Base-by-base conservation (phyloP, 2,888 invertebrate genomes). In the Apamea epomidion region DNA sequence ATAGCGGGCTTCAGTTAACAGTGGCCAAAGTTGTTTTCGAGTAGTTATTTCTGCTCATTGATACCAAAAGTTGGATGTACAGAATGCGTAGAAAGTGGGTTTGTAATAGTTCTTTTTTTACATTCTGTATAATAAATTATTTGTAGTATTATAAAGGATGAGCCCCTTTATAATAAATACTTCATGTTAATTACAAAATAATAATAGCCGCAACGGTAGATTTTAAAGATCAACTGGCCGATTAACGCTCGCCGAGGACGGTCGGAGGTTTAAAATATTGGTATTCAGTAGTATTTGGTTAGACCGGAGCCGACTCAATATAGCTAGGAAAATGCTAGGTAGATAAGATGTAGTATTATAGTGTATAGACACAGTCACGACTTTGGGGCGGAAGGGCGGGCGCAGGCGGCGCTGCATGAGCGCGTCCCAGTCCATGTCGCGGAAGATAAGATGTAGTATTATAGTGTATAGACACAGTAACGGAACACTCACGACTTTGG, bases 401-500 rank as follows among this genome's bases (percentile, higher is more conserved):
- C 54, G 54, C 6, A 54, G 54, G 6, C 54, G 54, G 6, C 54
- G 54, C 54, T 21, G 54, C 6, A 54, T 6, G 54, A 54, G 54
- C 54, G 54, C 54, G 54, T 54, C 54, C 54, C 48, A 48, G 48
- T 48, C 48, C 48, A 48, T 14, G 48, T 99, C 99, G 93, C 98
- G 98, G 97, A 99, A 99, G 97, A 99, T 37, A 37, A 37, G 37
- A 37, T 5, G 37, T 37, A 37, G 5, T 37, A 37, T 5, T 37
- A 37, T 5, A 37, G 37, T 37, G 37, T 37, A 37, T 37, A 37
- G 37, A 37, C 37, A 37, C 37, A 37, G 37, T 51, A 7, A 7
- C 14, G 12, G 4, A 3, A 18, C 51, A 51, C 51, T 18, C 51
- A 51, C 51, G 18, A 51, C 51, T 51, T 51, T 51, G 51, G 51